Evolutionary conservation across 2,888 invertebrate species (phyloP), one percentile per base, ranked within the genome.

Genomic region (Augochlorella aurata): DNA sequence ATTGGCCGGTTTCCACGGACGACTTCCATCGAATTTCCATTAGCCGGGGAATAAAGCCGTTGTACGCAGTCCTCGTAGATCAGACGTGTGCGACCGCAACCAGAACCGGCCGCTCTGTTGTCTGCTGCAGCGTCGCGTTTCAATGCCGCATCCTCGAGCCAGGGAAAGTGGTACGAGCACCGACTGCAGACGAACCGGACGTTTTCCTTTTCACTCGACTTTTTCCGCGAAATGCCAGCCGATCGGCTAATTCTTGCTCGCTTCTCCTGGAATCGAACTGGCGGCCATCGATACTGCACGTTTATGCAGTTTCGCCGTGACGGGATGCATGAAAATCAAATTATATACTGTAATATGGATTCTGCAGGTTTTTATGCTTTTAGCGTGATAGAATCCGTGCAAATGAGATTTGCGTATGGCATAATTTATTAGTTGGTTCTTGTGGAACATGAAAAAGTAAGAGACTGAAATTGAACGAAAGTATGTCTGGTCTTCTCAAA

Each of bases 91-190:
- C 38, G 78, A 81, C 72, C 76, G 77, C 79, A 79, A 79, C 80
- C 73, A 81, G 78, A 85, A 78, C 73, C 82, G 79, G 18, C 18
- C 8, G 7, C 29, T 61, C 29, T 29, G 29, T 61, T 61, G 61
- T 61, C 61, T 61, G 24, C 74, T 81, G 74, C 78, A 69, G 83
- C 49, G 77, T 74, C 74, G 70, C 77, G 73, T 69, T 76, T 71
- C 76, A 75, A 74, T 63, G n/a, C 18, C 69, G 74, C 77, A 81
- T 73, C 75, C 82, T 80, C 81, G 63, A 54, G 68, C 71, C 63
- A 67, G 82, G 74, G 88, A 87, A 86, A 85, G 85, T 82, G 85
- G 75, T 81, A 78, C 87, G 84, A 87, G 87, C 54, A 16, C 66
- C 18, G 81, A 84, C 84, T 87, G 79, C 74, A 79, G 83, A 80